Evolutionary conservation across 2,113 vertebrate species (phyloP), one percentile per base, ranked within the genome.

Genomic region (Hippoglossus stenolepis): DNA sequence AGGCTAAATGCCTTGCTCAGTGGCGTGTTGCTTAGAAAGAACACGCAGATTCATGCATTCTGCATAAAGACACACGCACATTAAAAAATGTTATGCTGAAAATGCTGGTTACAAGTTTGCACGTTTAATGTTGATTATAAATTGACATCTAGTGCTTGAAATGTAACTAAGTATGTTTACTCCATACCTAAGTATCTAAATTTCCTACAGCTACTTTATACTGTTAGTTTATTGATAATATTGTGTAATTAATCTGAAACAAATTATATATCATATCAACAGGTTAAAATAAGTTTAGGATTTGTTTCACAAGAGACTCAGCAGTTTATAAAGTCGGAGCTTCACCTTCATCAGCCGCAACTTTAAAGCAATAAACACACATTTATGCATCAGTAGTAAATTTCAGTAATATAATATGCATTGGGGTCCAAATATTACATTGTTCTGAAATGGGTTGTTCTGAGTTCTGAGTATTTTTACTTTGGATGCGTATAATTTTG

Each of bases 1-100:
- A 2, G 49, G 65, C 15, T 60, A 35, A 54, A 71, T 62, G 35
- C 54, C 51, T 78, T 68, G 68, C 51, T 80, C 57, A 73, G n/a
- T 40, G 66, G 49, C 56, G 63, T 6, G 24, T 12, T 62, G 28
- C 28, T 68, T 43, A 23, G 17, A 43, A 13, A 26, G 47, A 67
- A 71, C 31, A 63, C 20, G 4, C 18, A 21, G 20, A 20, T 26
- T 49, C 14, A 20, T 45, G 15, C 21, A 24, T 45, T 45, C 24
- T 62, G 31, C 76, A 49, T 59, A 12, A 53, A 51, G 18, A 60
- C 9, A 13, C n/a, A 10, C 9, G 15, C 53, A 43, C 14, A 17
- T 17, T 10, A 23, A 65, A 49, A 38, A 15, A 6, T 51, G 3
- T 51, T 6, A 51, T 51, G 47, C 17, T 15, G 40, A 43, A 11